Evolutionary conservation across 1,140 invertebrate species (phyloP), one percentile per base, ranked within the genome.

Genomic region (Babylonia areolata): DNA sequence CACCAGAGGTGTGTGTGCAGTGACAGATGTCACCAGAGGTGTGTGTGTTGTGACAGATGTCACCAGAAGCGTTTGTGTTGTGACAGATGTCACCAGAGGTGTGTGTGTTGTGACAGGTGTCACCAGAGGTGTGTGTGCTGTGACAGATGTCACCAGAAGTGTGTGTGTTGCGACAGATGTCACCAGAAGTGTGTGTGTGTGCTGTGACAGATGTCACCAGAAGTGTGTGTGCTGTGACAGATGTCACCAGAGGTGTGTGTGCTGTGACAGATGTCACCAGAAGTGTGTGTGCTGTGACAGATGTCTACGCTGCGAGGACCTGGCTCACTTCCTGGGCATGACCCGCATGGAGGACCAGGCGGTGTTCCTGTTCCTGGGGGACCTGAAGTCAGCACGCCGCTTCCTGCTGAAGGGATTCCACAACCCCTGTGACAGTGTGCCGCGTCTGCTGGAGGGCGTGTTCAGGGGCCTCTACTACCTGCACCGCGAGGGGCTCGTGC

Each of bases 401-500:
- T 89, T 54, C 33, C 40, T 88, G 9, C 37, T 42, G 28, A 80
- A 84, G 28, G 84, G 84, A 11, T 87, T 88, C 71, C 81, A 81
- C 37, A 84, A 69, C n/a, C 85, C 75, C 79, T 40, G 86, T 31
- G 84, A 88, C 2, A 86, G 80, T 40, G 82, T 90, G 1, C 88
- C 88, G 0, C 46, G 82, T 31, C 46, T 91, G 0, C 39, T 91
- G 17, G 51, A 85, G 31, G 85, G 82, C 5, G 84, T 89, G 3
- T 71, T 87, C 0, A 35, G 73, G 3, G 91, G 89, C 2, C 77
- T 92, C n/a, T 83, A 89, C 15, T 90, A 89, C 81, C 87, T 92
- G 9, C 91, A 92, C 77, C 81, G 75, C 3, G 88, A 91, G 37
- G 88, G 88, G 17, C 82, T 92, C 20, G 90, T 92, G 17, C 91